These are phyloP conservation scores for Battus philenor DNA, from an alignment of 1,140 invertebrate genomes.

Conservation along the genomic window DNA sequence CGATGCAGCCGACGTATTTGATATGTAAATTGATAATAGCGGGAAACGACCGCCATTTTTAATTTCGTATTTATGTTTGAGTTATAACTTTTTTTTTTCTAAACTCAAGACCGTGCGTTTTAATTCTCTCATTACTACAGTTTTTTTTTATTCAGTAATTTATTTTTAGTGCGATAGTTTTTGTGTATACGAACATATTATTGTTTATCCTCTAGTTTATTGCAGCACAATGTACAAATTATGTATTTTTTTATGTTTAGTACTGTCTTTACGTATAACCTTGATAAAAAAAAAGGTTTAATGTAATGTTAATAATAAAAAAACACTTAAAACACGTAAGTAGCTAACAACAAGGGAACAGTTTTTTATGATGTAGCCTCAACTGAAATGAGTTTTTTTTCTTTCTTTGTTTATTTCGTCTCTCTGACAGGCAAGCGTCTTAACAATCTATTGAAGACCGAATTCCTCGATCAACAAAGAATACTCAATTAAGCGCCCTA, in stretches of 20 bases:
- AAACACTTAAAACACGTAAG: too few species aligned
- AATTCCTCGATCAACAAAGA: constrained; percentile 27
- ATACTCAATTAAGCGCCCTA: constrained; percentile 37
- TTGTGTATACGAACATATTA: background rate
- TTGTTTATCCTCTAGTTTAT: background rate
- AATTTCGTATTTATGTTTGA: background rate
- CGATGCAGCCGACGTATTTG: constrained; percentile 5
- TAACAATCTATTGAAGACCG: constrained; percentile 17
- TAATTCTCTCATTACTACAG: too few species aligned
- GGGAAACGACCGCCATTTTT: constrained; percentile 9
- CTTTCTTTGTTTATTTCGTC: too few species aligned
- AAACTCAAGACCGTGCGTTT: too few species aligned
- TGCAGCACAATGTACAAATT: background rate
- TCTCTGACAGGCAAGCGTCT: constrained; percentile 13
- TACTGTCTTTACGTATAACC: too few species aligned
- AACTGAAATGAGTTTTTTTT: too few species aligned
- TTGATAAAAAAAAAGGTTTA: too few species aligned
- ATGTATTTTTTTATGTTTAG: background rate
- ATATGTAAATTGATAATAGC: constrained; percentile 16
- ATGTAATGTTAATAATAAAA: background rate
- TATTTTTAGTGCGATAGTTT: background rate
- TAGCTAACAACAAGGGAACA: too few species aligned
- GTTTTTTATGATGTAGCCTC: too few species aligned
- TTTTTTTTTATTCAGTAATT: background rate
- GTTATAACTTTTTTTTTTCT: background rate